Base-by-base conservation (phyloP, 2,797 vertebrate species). In the Sebastes vulpes region DNA sequence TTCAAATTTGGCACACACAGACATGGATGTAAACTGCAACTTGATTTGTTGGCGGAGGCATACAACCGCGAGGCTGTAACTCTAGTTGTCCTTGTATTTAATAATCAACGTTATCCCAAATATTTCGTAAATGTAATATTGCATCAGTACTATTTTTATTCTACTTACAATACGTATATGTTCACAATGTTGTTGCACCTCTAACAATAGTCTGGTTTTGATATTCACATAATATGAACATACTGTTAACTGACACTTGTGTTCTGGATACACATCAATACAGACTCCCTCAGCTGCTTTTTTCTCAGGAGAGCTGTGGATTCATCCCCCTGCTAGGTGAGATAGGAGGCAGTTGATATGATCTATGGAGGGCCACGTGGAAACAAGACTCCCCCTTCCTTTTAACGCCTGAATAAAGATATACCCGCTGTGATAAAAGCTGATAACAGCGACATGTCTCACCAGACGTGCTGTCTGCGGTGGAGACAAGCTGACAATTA, bases 401-500 rank as follows among this genome's bases (percentile, higher is more conserved):
- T 74, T 90, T 75, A 83, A 67, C 3, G 52, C 21, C 56, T 74
- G 77, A 79, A 75, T 81, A 77, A 59, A 79, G 21, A 81, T 65
- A 58, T 46, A 69, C 69, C 53, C 68, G 75, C 77, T 77, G 68
- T 58, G 72, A 77, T 83, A 59, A 86, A 80, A 65, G 35, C 75
- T 65, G 78, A 79, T 76, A 56, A 70, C 76, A 71, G 42, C 25
- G 3, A 50, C 59, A 42, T 72, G 82, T 75, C 35, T 59, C 54
- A 65, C 3, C 54, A 60, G 65, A 82, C 5, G 4, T 6, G 35
- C 35, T 58, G 70, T 83, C 75, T 56, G 72, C 7, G 1, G 29
- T 35, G 65, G 42, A 69, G 84, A 86, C 76, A 65, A 57, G 70
- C 74, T 75, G 82, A 87, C 84, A 83, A 57, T 75, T 75, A 79